phyloP scores from a whole-genome alignment of 2,888 invertebrate genomes.

The Macrophya annulata region DNA sequence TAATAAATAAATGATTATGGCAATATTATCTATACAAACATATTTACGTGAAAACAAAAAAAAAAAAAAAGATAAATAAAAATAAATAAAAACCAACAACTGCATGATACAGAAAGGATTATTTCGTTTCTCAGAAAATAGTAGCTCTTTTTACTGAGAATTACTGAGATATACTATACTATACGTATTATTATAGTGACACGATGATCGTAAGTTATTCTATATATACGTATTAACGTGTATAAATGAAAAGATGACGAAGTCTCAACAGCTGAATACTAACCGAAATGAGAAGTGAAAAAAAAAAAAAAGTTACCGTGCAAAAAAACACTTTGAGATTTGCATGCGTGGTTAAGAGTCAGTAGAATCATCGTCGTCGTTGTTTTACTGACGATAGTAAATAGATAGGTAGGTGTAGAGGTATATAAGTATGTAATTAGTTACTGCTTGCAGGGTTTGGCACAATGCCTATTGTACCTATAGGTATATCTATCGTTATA shows the following conservation, averaged over 20 bases:
- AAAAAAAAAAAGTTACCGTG: not conserved
- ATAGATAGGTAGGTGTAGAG: not conserved
- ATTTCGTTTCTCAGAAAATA: too few species aligned
- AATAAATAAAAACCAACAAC: too few species aligned
- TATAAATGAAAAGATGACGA: constrained; percentile 17
- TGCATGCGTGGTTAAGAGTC: not conserved
- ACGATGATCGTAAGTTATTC: too few species aligned
- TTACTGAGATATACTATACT: too few species aligned
- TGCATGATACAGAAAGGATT: too few species aligned
- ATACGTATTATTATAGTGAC: too few species aligned
- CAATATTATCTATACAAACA: too few species aligned
- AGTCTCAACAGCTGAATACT: not conserved
- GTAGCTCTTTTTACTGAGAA: not conserved
- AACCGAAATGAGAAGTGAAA: not conserved
- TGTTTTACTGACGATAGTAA: not conserved
- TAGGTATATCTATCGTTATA: too few species aligned
- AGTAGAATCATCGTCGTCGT: not conserved
- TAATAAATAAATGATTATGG: too few species aligned
- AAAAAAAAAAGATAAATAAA: too few species aligned
- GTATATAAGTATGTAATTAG: not conserved
- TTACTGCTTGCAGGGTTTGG: constrained; percentile 12
- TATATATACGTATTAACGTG: not conserved
- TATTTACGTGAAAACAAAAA: too few species aligned
- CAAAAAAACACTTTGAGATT: not conserved
- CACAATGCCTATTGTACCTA: not conserved